phyloP scores from a whole-genome alignment of 2,888 invertebrate genomes.

The Pandemis cinnamomeana region DNA sequence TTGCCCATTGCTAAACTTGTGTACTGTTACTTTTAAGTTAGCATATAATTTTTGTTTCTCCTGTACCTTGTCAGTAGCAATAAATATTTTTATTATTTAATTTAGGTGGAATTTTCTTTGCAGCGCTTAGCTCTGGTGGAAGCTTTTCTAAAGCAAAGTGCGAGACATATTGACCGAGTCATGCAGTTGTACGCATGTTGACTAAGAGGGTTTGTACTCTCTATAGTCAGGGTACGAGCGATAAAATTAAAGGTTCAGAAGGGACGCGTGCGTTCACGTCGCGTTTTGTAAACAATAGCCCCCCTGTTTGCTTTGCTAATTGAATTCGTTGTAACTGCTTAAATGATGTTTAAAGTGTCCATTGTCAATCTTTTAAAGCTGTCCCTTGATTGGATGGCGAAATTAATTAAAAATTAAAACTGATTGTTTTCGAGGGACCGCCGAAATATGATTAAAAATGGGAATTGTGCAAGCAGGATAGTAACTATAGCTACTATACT shows the following conservation, averaged over 20 bases:
- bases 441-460: conserved; percentile 13
- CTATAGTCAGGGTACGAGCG: neutral
- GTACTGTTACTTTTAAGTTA: no score
- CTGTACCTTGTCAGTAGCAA: no score
- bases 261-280: neutral
- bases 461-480: neutral
- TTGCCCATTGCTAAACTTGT: no score
- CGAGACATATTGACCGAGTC: no score
- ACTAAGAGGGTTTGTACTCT: no score
- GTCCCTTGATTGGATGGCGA: conserved; percentile 37
- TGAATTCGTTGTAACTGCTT: conserved; percentile 79
- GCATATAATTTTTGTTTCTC: no score
- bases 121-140: no score
- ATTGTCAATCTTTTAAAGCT: conserved; percentile 47
- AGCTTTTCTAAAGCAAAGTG: no score
- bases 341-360: conserved; percentile 71
- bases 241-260: neutral
- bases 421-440: neutral
- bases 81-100: no score
- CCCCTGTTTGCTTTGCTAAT: conserved; percentile 75
- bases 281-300: conserved; percentile 64
- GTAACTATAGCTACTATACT: no score
- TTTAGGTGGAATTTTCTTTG: no score
- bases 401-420: conserved; percentile 30
- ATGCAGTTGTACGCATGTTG: no score